Evolutionary conservation across 2,113 vertebrate genomes (phyloP).

Genomic region (Astatoreochromis straeleni): DNA sequence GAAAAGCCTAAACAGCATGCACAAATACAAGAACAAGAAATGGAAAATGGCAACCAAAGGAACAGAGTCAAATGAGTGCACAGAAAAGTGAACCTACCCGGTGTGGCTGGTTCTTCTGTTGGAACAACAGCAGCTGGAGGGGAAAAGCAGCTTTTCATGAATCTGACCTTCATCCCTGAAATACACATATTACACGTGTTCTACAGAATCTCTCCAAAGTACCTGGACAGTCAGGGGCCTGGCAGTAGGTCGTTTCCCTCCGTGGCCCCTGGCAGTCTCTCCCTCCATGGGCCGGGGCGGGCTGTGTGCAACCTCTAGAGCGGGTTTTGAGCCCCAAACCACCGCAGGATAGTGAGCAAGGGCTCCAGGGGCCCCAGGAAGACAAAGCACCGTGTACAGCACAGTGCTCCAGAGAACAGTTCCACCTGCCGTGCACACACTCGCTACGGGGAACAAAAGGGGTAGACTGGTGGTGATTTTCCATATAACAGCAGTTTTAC

Average conservation of each 20-base stretch:
- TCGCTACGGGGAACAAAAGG: slow-evolving; percentile 44
- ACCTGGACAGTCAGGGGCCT: slow-evolving; percentile 78
- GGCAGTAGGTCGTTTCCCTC: slow-evolving; percentile 76
- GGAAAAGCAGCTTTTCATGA: not conserved
- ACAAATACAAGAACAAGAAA: not conserved
- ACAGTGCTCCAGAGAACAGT: slow-evolving; percentile 71
- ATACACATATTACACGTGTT: not conserved
- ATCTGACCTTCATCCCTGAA: not conserved
- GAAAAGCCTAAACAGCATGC: not conserved
- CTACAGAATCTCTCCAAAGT: not conserved
- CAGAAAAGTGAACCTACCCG: slow-evolving; percentile 47
- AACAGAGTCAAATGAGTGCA: not conserved
- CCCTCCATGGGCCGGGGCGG: slow-evolving; percentile 62
- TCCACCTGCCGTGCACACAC: slow-evolving; percentile 75
- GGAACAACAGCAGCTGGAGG: slow-evolving; percentile 52
- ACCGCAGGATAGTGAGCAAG: slow-evolving; percentile 80
- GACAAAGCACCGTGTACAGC: slow-evolving; percentile 61
- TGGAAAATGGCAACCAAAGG: not conserved
- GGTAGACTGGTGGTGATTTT: not conserved
- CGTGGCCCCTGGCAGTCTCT: slow-evolving; percentile 68
- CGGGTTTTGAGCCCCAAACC: slow-evolving; percentile 78
- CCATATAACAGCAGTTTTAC: not conserved
- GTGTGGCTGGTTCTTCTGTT: slow-evolving; percentile 59
- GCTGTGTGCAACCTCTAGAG: slow-evolving; percentile 65
- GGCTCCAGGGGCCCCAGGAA: slow-evolving; percentile 75